phyloP scores from a whole-genome alignment of 2,888 invertebrate species.

The Lissonota sp. region DNA sequence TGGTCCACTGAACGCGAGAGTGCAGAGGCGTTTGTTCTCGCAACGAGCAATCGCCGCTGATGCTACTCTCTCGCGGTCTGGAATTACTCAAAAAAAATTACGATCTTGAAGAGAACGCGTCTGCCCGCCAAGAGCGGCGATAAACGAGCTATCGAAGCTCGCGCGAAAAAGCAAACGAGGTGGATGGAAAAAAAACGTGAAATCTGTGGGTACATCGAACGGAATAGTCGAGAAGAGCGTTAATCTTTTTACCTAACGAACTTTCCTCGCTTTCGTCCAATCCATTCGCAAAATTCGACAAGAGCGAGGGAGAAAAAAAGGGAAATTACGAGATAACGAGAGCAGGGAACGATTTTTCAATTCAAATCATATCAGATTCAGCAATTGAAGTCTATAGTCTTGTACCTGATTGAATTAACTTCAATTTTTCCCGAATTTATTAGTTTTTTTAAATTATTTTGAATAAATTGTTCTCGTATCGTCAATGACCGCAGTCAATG shows the following conservation, averaged over 20 bases:
- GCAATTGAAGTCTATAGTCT: too few relatives aligned
- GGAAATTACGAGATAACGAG: not conserved
- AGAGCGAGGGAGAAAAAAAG: not conserved
- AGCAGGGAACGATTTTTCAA: too few relatives aligned
- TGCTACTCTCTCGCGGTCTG: slow-evolving; percentile 33
- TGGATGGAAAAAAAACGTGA: not conserved
- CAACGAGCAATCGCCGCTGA: too few relatives aligned
- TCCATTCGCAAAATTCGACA: too few relatives aligned
- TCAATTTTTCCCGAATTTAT: too few relatives aligned
- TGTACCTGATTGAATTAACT: not conserved
- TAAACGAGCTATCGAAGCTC: slow-evolving; percentile 66
- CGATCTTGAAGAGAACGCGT: slow-evolving; percentile 66
- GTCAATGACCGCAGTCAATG: not conserved
- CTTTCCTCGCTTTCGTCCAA: too few relatives aligned
- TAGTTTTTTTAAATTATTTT: too few relatives aligned
- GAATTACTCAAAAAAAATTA: slow-evolving; percentile 64
- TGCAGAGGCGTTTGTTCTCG: too few relatives aligned
- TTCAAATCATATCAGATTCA: too few relatives aligned
- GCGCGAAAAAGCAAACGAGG: slow-evolving; percentile 36
- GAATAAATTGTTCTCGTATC: too few relatives aligned
- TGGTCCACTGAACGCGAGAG: too few relatives aligned
- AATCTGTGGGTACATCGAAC: not conserved
- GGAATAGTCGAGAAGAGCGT: not conserved
- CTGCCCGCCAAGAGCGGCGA: slow-evolving; percentile 63
- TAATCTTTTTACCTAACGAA: too few relatives aligned